Evolutionary conservation across 2,113 vertebrate genomes (phyloP).

Genomic region (Saguinus midas): DNA sequence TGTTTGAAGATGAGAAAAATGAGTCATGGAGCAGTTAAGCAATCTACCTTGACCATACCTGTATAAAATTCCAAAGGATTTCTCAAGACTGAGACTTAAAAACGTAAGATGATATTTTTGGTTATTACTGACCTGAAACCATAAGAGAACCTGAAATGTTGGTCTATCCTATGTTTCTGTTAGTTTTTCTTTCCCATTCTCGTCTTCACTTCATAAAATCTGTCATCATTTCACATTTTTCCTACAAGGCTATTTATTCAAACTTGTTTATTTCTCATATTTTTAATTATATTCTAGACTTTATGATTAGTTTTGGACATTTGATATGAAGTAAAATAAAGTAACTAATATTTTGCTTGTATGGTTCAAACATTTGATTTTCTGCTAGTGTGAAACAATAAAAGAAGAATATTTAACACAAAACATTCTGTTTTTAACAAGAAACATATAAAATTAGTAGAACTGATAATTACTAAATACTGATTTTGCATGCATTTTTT

Average conservation of each 20-base stretch:
- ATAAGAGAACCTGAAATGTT: neutral
- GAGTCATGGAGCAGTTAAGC: neutral
- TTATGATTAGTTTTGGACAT: neutral
- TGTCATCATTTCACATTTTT: neutral
- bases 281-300: neutral
- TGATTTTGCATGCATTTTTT: neutral
- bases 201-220: neutral
- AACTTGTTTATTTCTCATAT: neutral
- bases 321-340: neutral
- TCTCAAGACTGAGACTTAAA: neutral
- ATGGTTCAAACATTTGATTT: neutral
- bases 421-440: neutral
- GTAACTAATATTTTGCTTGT: neutral
- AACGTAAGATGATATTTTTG: neutral
- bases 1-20: neutral
- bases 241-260: neutral
- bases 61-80: neutral
- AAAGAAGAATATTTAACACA: neutral
- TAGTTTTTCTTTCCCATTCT: neutral
- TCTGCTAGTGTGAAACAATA: neutral
- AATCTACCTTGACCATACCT: neutral
- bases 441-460: neutral
- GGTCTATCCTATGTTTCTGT: neutral
- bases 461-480: neutral
- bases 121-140: neutral